phyloP scores from a whole-genome alignment of 2,888 invertebrate species.

The Polyommatus iphigenia region DNA sequence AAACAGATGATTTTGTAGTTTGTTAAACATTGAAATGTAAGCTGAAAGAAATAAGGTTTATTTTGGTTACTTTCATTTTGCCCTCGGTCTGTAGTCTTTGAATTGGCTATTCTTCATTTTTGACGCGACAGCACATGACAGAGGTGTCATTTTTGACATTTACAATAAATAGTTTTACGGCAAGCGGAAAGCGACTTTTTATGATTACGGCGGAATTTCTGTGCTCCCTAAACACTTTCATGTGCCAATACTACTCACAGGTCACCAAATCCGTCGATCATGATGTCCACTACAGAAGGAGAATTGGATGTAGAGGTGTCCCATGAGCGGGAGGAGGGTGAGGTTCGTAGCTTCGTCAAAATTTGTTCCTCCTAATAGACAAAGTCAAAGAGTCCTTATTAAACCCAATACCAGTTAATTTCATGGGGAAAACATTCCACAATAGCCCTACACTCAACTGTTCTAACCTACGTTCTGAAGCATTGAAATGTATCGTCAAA shows the following conservation, averaged over 20 bases:
- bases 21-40: background rate
- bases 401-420: background rate
- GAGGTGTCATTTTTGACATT: constrained; percentile 28
- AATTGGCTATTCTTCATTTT: background rate
- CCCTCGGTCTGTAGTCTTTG: background rate
- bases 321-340: constrained; percentile 84
- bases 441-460: background rate
- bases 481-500: constrained; percentile 25
- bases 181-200: constrained; percentile 27
- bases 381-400: background rate
- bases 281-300: constrained; percentile 81
- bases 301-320: constrained; percentile 80
- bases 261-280: constrained; percentile 48
- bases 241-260: constrained; percentile 52
- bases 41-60: background rate
- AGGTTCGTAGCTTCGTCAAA: constrained; percentile 71
- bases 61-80: background rate
- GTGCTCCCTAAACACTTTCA: constrained; percentile 58
- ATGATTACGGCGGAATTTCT: constrained; percentile 56
- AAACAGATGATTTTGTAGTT: background rate
- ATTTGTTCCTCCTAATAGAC: background rate
- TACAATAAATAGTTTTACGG: constrained; percentile 13
- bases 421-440: background rate
- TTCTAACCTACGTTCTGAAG: background rate
- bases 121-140: background rate